phyloP scores from a whole-genome alignment of 1,140 invertebrate species.

The Apis florea region DNA sequence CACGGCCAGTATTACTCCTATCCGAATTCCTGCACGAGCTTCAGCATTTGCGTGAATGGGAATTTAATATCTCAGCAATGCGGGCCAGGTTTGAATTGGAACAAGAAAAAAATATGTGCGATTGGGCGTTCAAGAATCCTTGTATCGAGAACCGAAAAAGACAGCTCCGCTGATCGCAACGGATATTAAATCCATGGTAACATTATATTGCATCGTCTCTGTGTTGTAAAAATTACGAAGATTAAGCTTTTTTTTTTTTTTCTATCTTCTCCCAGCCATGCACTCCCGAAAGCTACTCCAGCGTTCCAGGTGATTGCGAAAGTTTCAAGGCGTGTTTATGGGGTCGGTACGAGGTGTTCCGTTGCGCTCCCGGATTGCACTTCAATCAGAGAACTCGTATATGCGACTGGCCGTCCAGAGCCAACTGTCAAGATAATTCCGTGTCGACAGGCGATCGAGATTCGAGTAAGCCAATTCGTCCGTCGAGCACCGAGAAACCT shows the following conservation, averaged over 20 bases:
- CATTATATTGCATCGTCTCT: too few species aligned
- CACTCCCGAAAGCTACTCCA: slow-evolving; percentile 83
- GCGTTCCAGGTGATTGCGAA: slow-evolving; percentile 85
- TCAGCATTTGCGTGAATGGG: slow-evolving; percentile 87
- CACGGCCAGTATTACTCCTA: slow-evolving; percentile 80
- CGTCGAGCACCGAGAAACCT: neutral
- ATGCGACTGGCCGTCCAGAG: slow-evolving; percentile 90
- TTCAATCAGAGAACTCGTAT: slow-evolving; percentile 87
- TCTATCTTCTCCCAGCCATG: slow-evolving; percentile 80
- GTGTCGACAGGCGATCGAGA: neutral
- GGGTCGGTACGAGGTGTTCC: slow-evolving; percentile 86
- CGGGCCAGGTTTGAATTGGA: slow-evolving; percentile 86
- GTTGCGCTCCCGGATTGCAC: slow-evolving; percentile 88
- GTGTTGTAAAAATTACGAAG: neutral
- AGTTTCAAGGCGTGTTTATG: slow-evolving; percentile 90
- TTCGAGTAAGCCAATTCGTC: neutral
- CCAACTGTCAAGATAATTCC: slow-evolving; percentile 82
- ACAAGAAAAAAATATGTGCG: slow-evolving; percentile 84
- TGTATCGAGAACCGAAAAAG: slow-evolving; percentile 65
- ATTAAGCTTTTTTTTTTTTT: neutral
- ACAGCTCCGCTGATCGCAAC: slow-evolving; percentile 54
- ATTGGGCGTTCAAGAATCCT: slow-evolving; percentile 83
- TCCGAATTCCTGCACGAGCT: slow-evolving; percentile 83
- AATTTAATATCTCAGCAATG: slow-evolving; percentile 84
- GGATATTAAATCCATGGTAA: slow-evolving; percentile 36